Percentiles rank a stretch among this genome's conserved stretches.
Conservation (phyloP, 2,113 vertebrate species). For the Thomomys bottae region DNA sequence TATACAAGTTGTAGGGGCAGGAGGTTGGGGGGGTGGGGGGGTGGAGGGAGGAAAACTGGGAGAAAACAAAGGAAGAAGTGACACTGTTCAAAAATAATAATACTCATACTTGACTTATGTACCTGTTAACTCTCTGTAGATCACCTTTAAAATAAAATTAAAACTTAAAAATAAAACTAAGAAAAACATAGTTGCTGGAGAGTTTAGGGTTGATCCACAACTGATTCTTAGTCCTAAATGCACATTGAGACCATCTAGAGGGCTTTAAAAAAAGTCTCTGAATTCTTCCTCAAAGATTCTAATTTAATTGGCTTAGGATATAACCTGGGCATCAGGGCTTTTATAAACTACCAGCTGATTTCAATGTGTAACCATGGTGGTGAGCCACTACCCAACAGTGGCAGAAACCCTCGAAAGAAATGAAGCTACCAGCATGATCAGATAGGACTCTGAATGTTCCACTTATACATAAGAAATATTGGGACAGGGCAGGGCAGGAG, state of each 20-base stretch:
- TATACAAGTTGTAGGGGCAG: no score
- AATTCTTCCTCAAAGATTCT: not conserved
- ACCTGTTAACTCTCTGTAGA: no score
- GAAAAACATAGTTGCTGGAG: not conserved
- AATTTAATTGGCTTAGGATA: slow-evolving; percentile 23
- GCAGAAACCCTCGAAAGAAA: slow-evolving; percentile 5
- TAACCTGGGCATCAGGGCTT: not conserved
- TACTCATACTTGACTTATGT: no score
- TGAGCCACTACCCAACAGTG: not conserved
- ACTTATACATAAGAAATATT: not conserved
- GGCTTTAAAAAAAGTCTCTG: not conserved
- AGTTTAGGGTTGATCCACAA: not conserved
- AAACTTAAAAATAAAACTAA: not conserved
- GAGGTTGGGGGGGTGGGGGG: no score
- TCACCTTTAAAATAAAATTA: no score
- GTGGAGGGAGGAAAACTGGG: no score
- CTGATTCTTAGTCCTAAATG: not conserved
- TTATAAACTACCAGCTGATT: slow-evolving; percentile 21
- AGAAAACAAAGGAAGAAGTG: no score
- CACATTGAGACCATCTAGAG: not conserved
- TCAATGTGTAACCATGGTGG: not conserved
- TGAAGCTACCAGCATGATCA: not conserved
- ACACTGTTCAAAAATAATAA: no score
- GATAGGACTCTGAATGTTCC: not conserved
- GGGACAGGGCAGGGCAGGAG: not conserved